Percentiles rank a stretch among this genome's conserved stretches.
These are phyloP conservation scores for Clarias laeviceps DNA, from an alignment of 2,797 vertebrate species.

Conservation along the genomic window DNA sequence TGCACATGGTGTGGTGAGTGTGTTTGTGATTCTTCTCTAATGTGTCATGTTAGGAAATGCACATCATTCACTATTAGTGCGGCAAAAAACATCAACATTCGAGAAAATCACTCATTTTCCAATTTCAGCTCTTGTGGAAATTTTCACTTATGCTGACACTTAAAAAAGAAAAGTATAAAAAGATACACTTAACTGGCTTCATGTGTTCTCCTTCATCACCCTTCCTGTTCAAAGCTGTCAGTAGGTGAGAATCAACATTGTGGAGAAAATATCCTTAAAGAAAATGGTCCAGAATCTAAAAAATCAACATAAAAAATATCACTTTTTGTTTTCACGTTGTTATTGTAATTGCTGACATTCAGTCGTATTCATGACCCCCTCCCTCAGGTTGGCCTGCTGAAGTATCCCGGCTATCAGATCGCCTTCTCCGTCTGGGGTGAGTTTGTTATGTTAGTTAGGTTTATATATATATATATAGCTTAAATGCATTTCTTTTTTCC, in stretches of 20 bases:
- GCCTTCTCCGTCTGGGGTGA: constrained; percentile 90
- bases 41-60: background rate
- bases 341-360: background rate
- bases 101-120: too few species aligned
- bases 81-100: too few species aligned
- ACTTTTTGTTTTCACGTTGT: background rate
- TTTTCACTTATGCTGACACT: background rate
- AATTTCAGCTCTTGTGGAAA: background rate
- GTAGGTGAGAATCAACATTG: background rate
- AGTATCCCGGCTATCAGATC: constrained; percentile 91
- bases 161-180: background rate
- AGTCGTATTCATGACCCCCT: background rate
- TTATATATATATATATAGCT: background rate
- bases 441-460: background rate
- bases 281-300: background rate
- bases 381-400: constrained; percentile 80
- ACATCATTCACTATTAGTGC: background rate
- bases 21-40: constrained; percentile 17
- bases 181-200: background rate
- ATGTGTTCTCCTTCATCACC: background rate
- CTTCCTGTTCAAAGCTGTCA: background rate
- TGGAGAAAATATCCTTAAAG: background rate
- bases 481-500: constrained; percentile 15
- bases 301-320: background rate
- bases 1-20: constrained; percentile 78